Conservation (phyloP, 2,797 vertebrate species). For the Otolemur crassicaudatus region DNA sequence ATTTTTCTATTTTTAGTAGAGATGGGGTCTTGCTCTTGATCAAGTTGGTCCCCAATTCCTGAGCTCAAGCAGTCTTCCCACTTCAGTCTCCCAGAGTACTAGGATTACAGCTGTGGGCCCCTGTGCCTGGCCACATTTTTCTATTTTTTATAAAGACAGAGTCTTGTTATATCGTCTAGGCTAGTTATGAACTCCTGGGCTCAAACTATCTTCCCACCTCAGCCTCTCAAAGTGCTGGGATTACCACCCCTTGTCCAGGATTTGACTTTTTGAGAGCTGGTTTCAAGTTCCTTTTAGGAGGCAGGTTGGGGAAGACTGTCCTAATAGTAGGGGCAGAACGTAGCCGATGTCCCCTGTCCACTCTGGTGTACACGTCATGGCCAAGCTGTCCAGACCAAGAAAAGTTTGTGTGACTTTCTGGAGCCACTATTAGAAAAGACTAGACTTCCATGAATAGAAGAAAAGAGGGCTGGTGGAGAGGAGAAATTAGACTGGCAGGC, state of each 20-base stretch:
- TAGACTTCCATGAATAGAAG: neutral
- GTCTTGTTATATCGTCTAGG: too few relatives aligned
- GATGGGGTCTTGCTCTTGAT: too few relatives aligned
- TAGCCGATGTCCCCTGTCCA: neutral
- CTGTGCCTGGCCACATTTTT: too few relatives aligned
- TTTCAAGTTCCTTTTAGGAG: neutral
- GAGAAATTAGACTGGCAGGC: neutral
- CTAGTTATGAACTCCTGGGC: too few relatives aligned
- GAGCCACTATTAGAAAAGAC: neutral
- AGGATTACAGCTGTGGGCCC: too few relatives aligned
- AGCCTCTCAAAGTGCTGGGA: too few relatives aligned
- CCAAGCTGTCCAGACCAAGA: neutral
- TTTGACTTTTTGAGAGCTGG: neutral
- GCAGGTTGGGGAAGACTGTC: neutral
- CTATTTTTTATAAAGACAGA: too few relatives aligned
- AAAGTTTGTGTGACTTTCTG: neutral
- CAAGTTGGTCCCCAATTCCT: too few relatives aligned
- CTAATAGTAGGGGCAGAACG: neutral
- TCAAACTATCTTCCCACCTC: too few relatives aligned
- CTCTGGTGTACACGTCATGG: neutral
- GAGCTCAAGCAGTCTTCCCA: too few relatives aligned
- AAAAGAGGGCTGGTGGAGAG: neutral
- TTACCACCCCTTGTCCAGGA: neutral
- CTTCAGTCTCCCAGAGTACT: too few relatives aligned
- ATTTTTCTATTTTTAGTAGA: too few relatives aligned